Evolutionary conservation across 2,888 invertebrate species (phyloP).

Genomic region (Steromphala cineraria): DNA sequence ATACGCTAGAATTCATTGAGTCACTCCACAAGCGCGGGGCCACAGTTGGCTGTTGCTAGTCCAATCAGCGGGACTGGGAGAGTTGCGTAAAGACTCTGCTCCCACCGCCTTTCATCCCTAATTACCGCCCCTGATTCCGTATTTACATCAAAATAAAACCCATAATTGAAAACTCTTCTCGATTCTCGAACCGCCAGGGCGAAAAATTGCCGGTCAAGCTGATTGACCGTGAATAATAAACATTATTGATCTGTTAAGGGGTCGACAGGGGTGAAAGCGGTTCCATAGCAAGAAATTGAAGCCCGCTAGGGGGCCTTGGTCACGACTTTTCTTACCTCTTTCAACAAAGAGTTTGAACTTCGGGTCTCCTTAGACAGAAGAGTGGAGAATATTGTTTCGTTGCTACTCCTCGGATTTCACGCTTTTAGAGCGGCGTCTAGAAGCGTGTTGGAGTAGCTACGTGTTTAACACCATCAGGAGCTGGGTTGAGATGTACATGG

Average conservation of each 20-base stretch:
- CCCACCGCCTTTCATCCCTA: slow-evolving; percentile 6
- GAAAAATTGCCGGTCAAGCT: slow-evolving; percentile 27
- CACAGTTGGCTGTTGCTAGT: neutral
- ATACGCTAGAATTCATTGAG: neutral
- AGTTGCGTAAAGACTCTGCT: slow-evolving; percentile 14
- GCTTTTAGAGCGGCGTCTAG: neutral
- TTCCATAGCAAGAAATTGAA: neutral
- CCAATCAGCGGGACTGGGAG: neutral
- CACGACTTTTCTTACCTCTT: slow-evolving; percentile 19
- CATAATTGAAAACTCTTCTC: slow-evolving; percentile 21
- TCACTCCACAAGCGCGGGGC: neutral
- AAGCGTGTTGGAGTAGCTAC: neutral
- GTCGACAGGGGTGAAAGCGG: slow-evolving; percentile 5
- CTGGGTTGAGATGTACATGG: neutral
- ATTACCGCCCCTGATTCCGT: slow-evolving; percentile 14
- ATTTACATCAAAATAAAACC: slow-evolving; percentile 25
- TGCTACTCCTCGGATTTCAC: neutral
- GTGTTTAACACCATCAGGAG: neutral
- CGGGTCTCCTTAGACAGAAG: slow-evolving; percentile 21
- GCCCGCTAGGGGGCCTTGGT: slow-evolving; percentile 7
- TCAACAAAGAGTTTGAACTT: slow-evolving; percentile 9
- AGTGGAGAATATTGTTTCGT: slow-evolving; percentile 6
- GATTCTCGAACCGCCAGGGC: slow-evolving; percentile 20
- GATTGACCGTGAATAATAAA: slow-evolving; percentile 30
- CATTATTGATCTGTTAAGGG: slow-evolving; percentile 21